Conservation (phyloP, 2,113 vertebrate genomes). For the Toxostoma redivivum region DNA sequence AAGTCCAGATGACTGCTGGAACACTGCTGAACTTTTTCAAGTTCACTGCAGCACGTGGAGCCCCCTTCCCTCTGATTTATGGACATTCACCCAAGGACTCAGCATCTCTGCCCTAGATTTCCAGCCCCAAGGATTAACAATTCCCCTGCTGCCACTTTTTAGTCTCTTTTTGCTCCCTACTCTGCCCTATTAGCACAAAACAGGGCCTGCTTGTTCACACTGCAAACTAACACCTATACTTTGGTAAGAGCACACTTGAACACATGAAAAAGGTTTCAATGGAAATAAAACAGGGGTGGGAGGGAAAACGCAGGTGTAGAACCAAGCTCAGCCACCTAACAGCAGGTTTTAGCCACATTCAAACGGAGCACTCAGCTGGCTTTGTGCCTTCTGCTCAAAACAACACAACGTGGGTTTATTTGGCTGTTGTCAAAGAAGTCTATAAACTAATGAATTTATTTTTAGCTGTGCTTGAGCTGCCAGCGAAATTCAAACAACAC, state of each 20-base stretch:
- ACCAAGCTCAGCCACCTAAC: neutral
- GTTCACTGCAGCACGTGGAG: neutral
- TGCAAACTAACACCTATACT: neutral
- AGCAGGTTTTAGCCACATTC: neutral
- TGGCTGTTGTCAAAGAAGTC: neutral
- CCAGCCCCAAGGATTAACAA: neutral
- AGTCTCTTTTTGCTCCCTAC: neutral
- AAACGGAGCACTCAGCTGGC: neutral
- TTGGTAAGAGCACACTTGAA: neutral
- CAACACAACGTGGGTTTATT: neutral
- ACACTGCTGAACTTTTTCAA: neutral
- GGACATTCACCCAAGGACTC: accelerated
- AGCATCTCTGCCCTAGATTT: neutral
- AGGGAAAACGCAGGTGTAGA: neutral
- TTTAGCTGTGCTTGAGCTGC: neutral
- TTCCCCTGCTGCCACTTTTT: neutral
- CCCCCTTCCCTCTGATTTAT: neutral
- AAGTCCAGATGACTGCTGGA: neutral
- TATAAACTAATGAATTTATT: constrained; percentile 27
- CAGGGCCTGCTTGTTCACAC: neutral
- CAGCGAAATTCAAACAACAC: neutral
- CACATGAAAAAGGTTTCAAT: neutral
- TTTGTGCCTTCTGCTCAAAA: neutral
- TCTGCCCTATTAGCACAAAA: neutral
- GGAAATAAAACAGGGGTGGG: neutral